Base-by-base conservation (phyloP, 1,140 invertebrate species). In the Bombus affinis region DNA sequence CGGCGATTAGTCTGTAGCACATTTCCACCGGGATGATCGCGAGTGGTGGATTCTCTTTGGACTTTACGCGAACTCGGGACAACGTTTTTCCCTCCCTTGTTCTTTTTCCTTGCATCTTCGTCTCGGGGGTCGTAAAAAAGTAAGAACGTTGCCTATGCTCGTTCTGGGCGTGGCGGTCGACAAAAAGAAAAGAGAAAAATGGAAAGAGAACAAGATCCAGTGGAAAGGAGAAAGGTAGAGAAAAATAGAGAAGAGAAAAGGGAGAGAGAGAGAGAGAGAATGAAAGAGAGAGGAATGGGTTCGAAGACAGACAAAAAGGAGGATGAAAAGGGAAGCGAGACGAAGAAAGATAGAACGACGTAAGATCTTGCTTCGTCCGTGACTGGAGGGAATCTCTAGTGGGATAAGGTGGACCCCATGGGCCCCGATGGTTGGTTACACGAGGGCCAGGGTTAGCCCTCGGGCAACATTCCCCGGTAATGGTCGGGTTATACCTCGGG, bases 381-480 rank as follows among this genome's bases (percentile, higher is more conserved):
- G 85, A 87, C 87, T 83, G 86, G 78, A 88, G 86, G 78, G 74
- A 76, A 92, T 92, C 87, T 90, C 90, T 57, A 79, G 66, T 76
- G 75, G 80, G 85, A 89, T 82, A 91, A 91, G 88, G 87, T 83
- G 87, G 91, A 83, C 87, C 88, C 88, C 87, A 90, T 91, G 92
- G 89, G 89, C 86, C 91, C 89, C 79, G 83, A 89, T 88, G 74
- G 88, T 88, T 89, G 83, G 87, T 88, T 89, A 89, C 83, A 87
- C 76, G 86, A 91, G 89, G 91, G 90, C 87, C 92, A 88, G 91
- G 89, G 89, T 93, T 92, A 92, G 93, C 93, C 93, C 90, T 91
- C 86, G 93, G 92, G 94, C 93, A 94, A 92, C 94, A 95, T 95
- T 95, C 94, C 91, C 89, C 92, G 91, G 92, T 95, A 95, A 95